Evolutionary conservation across 2,888 invertebrate species (phyloP), one percentile per base, ranked within the genome.

Genomic region (Volucella bombylans): DNA sequence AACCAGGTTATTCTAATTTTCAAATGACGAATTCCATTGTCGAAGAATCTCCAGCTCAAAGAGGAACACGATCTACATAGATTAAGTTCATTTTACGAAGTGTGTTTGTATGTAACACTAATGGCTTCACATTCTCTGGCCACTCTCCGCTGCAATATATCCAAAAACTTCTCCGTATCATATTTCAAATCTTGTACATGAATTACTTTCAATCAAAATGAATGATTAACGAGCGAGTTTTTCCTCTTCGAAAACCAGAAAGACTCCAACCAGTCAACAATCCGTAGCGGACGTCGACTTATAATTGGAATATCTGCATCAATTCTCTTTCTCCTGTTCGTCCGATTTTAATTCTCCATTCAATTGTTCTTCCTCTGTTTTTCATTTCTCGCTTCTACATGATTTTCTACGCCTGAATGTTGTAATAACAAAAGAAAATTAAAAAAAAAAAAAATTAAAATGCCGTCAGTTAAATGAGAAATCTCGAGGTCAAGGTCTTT

Each of bases 401-500:
- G 10, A 8, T 52, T 61, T 39, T 52, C 43, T 9, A 61, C 41
- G 15, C 41, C 45, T 18, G 52, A 57, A 62, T 72, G 72, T 45
- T 67, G 71, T 79, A 62, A 65, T 12, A 49, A 47, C 59, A 71
- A 45, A 73, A 64, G 43, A 49, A 74, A 49, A 45, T 23, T 31
- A 6, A 31, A 45, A 59, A 52, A 49, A 9, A 49, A 49, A 41
- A 50, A 52, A 74, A 39, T 8, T 11, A 45, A 12, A 68, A 50
- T 68, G 50, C 12, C 31, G 0, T 31, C 31, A 31, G 31, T 69
- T 1, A 71, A 69, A 55, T 41, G 64, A 54, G 47, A 77, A 67
- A 77, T 74, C 55, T 68, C 47, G 67, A 71, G 82, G 82, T 82
- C 82, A 82, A 82, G 82, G 82, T 68, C 67, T 79, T 65, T 31